Percentiles rank a stretch among this genome's conserved stretches.
phyloP scores from a whole-genome alignment of 2,797 vertebrate genomes.

The Pagetopsis macropterus region DNA sequence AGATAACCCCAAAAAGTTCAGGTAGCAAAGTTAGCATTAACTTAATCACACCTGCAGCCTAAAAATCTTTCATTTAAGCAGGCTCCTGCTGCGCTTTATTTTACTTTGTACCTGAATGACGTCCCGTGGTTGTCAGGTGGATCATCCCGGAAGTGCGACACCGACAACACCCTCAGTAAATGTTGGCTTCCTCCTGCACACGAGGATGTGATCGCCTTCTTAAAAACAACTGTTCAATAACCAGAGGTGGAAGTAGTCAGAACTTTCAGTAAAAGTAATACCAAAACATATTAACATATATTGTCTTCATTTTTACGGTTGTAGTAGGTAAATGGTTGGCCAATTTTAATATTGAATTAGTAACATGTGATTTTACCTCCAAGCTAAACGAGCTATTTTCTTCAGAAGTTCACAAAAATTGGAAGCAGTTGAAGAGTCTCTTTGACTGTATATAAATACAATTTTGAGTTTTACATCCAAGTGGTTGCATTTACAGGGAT shows the following conservation, averaged over 20 bases:
- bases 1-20: neutral
- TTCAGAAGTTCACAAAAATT: too few species aligned
- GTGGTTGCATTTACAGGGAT: too few species aligned
- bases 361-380: too few species aligned
- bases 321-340: too few species aligned
- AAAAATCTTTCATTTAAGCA: neutral
- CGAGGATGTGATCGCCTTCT: neutral
- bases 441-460: too few species aligned
- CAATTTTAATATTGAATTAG: too few species aligned
- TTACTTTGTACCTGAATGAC: conserved; percentile 36
- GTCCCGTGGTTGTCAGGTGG: conserved; percentile 69
- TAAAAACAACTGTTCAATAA: neutral
- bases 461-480: too few species aligned
- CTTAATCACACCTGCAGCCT: neutral
- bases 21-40: neutral
- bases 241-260: neutral
- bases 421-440: too few species aligned
- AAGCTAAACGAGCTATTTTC: too few species aligned
- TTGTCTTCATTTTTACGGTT: too few species aligned
- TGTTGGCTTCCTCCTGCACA: neutral
- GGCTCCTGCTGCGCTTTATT: too few species aligned
- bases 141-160: conserved; percentile 55
- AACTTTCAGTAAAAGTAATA: neutral
- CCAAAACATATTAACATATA: too few species aligned
- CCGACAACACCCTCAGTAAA: conserved; percentile 32